Base-by-base conservation (phyloP, 1,140 invertebrate genomes). In the Tetraneura akinire region DNA sequence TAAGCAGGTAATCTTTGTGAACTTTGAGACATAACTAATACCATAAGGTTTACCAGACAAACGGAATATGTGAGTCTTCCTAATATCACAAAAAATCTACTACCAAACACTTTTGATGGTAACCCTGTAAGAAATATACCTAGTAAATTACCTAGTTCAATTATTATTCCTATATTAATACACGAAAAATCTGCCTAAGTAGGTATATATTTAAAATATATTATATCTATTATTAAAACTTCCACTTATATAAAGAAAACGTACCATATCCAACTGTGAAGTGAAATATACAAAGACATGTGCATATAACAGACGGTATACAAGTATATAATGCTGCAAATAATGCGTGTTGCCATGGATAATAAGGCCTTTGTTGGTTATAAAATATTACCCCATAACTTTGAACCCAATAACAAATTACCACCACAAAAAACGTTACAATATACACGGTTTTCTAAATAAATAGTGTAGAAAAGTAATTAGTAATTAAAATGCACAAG, bases 201-300 rank as follows among this genome's bases (percentile, higher is more conserved):
- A n/a, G 1, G 11, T 23, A 3, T 1, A 10, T 55, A 11, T 13
- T 55, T 3, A 10, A 53, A 53, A n/a, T 9, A 21, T 23, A 53
- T 53, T 21, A 53, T 6, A n/a, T 51, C 6, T 51, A 10, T n/a
- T n/a, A n/a, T n/a, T n/a, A n/a, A n/a, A n/a, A n/a, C n/a, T n/a
- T n/a, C n/a, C n/a, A n/a, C n/a, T n/a, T n/a, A n/a, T n/a, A n/a
- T n/a, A n/a, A n/a, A n/a, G n/a, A n/a, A n/a, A 37, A 37, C 16
- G 37, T 64, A 68, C 64, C 64, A 3, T 68, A 68, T 26, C 64
- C 64, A 47, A 21, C 47, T 8, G 64, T 68, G 5, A 68, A 68
- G 5, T 23, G 37, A 4, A 18, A 23, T 47, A 10, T 14, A 9
- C 13, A 0, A 9, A 68, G 1, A n/a, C n/a, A 45, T 8, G 2